Percentiles rank a stretch among this genome's conserved stretches.
Evolutionary conservation across 92 coral and sea anemone genomes (phyloP).

Genomic region (Bergia puertoricense): DNA sequence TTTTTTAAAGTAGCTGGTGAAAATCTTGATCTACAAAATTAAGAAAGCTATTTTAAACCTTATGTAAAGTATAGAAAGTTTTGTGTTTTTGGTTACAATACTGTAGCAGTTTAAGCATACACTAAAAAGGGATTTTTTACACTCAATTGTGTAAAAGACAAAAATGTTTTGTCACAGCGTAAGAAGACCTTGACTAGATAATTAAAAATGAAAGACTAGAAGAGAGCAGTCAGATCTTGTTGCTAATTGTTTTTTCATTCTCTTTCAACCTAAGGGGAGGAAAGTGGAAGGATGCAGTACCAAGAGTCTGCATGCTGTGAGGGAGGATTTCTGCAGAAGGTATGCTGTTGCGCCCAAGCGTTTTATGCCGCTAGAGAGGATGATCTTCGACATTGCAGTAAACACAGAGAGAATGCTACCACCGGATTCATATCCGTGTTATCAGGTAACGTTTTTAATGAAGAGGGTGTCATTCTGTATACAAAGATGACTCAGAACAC

Average conservation of each 20-base stretch:
- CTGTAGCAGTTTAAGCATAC: too few relatives aligned
- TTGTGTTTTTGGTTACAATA: too few relatives aligned
- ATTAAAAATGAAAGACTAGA: too few relatives aligned
- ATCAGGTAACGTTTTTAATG: background rate
- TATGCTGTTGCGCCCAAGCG: constrained; percentile 40
- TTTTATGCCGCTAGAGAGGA: constrained; percentile 16
- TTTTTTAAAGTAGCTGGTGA: too few relatives aligned
- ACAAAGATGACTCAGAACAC: background rate
- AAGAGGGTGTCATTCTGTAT: background rate
- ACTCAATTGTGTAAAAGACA: too few relatives aligned
- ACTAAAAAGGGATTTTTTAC: too few relatives aligned
- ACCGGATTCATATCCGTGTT: constrained; percentile 4
- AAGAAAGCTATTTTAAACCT: too few relatives aligned
- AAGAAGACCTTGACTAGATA: too few relatives aligned
- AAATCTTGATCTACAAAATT: too few relatives aligned
- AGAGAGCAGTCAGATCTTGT: background rate
- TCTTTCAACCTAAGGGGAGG: background rate
- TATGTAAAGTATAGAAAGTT: too few relatives aligned
- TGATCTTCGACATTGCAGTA: constrained; percentile 30
- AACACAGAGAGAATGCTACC: constrained; percentile 30
- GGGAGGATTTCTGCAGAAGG: constrained; percentile 16
- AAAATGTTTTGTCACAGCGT: too few relatives aligned
- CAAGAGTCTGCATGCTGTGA: background rate
- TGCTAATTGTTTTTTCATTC: background rate
- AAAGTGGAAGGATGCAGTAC: background rate